Base-by-base conservation (phyloP, 2,888 invertebrate genomes). In the Petrolisthes cinctipes region DNA sequence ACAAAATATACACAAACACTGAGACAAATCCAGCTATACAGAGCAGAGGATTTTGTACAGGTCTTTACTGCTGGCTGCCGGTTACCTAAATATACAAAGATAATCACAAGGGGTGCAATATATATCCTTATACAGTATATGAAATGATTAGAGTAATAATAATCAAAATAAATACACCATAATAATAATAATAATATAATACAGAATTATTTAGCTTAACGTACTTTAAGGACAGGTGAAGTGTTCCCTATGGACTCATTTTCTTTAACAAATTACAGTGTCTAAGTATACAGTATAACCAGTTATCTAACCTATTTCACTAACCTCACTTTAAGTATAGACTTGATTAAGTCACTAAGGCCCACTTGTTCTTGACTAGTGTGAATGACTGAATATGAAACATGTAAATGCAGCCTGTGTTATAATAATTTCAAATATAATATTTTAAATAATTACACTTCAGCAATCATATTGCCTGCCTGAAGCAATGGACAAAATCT, bases 41-140 rank as follows among this genome's bases (percentile, higher is more conserved):
- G 71, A 71, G 20, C n/a, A 71, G 71, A 71, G 71, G 71, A 20
- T n/a, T 37, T 37, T 37, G 51, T 75, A 57, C 23, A n/a, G 37
- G 71, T 57, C 81, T n/a, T 81, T 73, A 56, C 54, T 79, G 75
- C 56, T 79, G 84, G 76, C 20, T 76, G 75, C 75, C 20, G 7
- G 71, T 71, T n/a, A 6, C 11, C 87, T 84, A 88, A 84, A 88
- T 88, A 88, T 88, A 88, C 87, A 88, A 54, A 88, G 71, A 20
- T 71, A 71, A 71, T 71, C 7, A n/a, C 71, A 71, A 71, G 7
- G 14, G 20, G 14, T 71, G 6, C 14, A n/a, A 71, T n/a, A 17
- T 9, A 61, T 61, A 61, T 9, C 61, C 61, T 61, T 61, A 17
- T 9, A 78, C 51, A 75, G 11, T 78, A 54, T 51, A 61, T 61